These are phyloP conservation scores for Drosophila paracracens DNA, from an alignment of 2,888 invertebrate species.

Conservation along the genomic window DNA sequence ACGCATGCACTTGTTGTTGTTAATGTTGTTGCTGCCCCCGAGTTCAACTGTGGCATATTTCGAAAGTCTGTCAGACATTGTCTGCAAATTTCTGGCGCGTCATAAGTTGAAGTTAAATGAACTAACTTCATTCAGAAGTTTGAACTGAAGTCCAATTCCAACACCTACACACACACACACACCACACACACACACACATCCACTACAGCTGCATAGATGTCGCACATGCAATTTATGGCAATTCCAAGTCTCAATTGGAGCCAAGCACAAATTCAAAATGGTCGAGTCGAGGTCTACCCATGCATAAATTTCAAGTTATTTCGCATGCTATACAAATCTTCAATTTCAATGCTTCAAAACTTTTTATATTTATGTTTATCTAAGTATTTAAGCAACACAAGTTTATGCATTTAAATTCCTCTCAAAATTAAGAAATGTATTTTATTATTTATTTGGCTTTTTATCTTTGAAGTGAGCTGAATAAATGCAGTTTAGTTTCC, in stretches of 20 bases:
- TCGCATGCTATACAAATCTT: constrained; percentile 3
- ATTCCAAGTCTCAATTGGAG: constrained; percentile 77
- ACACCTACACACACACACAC: constrained; percentile 47
- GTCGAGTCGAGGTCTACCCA: constrained; percentile 25
- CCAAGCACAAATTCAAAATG: constrained; percentile 61
- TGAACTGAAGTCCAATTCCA: constrained; percentile 48
- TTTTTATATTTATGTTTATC: neutral
- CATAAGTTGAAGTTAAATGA: constrained; percentile 79
- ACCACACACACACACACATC: constrained; percentile 14
- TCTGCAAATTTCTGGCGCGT: constrained; percentile 76
- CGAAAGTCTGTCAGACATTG: constrained; percentile 67
- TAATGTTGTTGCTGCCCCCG: constrained; percentile 39
- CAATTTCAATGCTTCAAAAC: neutral
- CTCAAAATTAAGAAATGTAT: neutral
- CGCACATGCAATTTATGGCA: constrained; percentile 80
- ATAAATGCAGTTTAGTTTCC: neutral
- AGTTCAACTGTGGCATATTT: constrained; percentile 70
- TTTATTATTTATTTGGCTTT: neutral
- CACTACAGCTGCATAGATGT: constrained; percentile 63
- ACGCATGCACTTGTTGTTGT: constrained; percentile 24
- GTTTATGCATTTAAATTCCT: neutral
- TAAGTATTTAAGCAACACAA: neutral
- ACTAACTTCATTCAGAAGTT: constrained; percentile 73
- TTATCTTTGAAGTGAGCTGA: neutral
- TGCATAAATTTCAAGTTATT: constrained; percentile 29